These are phyloP conservation scores for Erpetoichthys calabaricus DNA, from an alignment of 2,797 vertebrate species.

Conservation along the genomic window DNA sequence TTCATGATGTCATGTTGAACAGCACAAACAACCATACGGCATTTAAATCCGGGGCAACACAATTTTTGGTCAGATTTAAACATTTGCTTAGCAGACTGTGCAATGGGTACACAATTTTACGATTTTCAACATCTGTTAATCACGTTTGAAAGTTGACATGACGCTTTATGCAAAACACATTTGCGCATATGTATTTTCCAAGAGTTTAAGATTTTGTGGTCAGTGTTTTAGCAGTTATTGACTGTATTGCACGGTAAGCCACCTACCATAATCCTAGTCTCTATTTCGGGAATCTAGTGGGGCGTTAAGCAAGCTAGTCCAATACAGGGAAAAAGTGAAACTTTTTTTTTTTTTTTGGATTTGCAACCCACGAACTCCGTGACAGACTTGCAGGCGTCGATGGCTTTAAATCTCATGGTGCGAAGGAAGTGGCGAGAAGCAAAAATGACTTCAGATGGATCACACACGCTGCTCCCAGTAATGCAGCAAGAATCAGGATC, in stretches of 20 bases:
- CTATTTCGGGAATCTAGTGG: slow-evolving; percentile 24
- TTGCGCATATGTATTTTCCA: slow-evolving; percentile 25
- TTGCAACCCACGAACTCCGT: slow-evolving; percentile 31
- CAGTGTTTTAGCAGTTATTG: slow-evolving; percentile 29
- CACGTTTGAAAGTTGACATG: slow-evolving; percentile 24
- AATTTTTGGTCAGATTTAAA: no score
- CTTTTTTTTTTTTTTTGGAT: slow-evolving; percentile 29
- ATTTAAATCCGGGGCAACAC: no score
- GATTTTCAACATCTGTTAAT: slow-evolving; percentile 19
- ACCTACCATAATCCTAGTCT: slow-evolving; percentile 27
- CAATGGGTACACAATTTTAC: no score
- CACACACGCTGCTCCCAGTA: slow-evolving; percentile 49
- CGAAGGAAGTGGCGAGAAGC: slow-evolving; percentile 35
- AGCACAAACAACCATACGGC: no score
- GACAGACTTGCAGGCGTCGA: slow-evolving; percentile 56
- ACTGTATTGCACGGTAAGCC: slow-evolving; percentile 31
- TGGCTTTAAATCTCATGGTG: slow-evolving; percentile 35
- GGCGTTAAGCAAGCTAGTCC: slow-evolving; percentile 27
- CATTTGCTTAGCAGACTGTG: no score
- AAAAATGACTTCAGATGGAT: slow-evolving; percentile 43
- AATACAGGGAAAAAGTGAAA: slow-evolving; percentile 29
- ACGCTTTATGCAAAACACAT: slow-evolving; percentile 23
- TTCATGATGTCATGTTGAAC: no score
- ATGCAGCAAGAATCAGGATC: slow-evolving; percentile 40
- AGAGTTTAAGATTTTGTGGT: slow-evolving; percentile 27